phyloP scores from a whole-genome alignment of 1,140 invertebrate species.

The Pygmarrhopalites habei region DNA sequence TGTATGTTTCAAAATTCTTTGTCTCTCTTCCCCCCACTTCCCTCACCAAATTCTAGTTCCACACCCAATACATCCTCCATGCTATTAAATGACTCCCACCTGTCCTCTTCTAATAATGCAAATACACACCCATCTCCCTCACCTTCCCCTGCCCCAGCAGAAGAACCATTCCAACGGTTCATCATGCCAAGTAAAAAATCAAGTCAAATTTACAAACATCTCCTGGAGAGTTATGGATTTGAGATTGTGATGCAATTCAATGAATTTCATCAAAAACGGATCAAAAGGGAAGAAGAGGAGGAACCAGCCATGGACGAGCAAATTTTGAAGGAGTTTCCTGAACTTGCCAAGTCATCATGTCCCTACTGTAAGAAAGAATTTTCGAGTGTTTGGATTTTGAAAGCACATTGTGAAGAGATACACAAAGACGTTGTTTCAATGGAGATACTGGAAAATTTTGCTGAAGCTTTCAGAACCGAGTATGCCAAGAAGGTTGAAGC shows the following conservation, averaged over 20 bases:
- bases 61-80: constrained; percentile 29
- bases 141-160: constrained; percentile 25
- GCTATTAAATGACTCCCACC: background rate
- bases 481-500: constrained; percentile 72
- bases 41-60: constrained; percentile 40
- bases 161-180: constrained; percentile 41
- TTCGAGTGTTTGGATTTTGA: constrained; percentile 90
- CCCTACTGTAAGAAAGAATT: constrained; percentile 87
- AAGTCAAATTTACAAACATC: constrained; percentile 80
- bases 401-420: constrained; percentile 90
- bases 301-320: constrained; percentile 46
- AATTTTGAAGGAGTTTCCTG: constrained; percentile 55
- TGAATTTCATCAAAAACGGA: constrained; percentile 71
- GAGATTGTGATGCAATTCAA: constrained; percentile 95
- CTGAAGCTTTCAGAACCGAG: constrained; percentile 78
- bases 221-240: constrained; percentile 87
- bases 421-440: constrained; percentile 83
- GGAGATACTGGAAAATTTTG: constrained; percentile 82
- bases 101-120: constrained; percentile 15
- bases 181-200: constrained; percentile 55
- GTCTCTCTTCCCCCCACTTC: constrained; percentile 52
- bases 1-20: constrained; percentile 65
- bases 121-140: constrained; percentile 18
- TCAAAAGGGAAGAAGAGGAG: constrained; percentile 48
- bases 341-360: constrained; percentile 67